phyloP scores from a whole-genome alignment of 2,888 invertebrate genomes.

The Agrochola lychnidis region DNA sequence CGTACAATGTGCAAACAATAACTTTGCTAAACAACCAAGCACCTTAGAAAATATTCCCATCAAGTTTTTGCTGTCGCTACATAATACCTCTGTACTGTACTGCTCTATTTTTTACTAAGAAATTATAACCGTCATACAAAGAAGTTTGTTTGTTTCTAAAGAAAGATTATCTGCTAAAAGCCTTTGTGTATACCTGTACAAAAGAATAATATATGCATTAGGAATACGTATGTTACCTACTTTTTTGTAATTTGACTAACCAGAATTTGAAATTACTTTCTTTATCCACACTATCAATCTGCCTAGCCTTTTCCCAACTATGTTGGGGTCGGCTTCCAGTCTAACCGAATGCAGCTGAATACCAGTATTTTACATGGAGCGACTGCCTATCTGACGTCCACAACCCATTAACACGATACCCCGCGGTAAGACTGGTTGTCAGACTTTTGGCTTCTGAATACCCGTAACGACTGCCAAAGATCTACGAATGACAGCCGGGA shows the following conservation, averaged over 20 bases:
- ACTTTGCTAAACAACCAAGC: neutral
- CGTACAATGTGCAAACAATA: constrained; percentile 5
- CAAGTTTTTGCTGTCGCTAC: neutral
- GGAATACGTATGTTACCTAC: neutral
- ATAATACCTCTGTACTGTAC: neutral
- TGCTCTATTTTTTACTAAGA: neutral
- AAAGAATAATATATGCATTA: neutral
- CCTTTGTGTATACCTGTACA: neutral
- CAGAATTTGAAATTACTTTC: neutral
- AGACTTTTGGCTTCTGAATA: no score
- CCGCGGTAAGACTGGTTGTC: no score
- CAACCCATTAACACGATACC: no score
- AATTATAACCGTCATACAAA: neutral
- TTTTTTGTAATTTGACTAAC: neutral
- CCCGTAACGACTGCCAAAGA: no score
- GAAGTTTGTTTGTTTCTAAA: neutral
- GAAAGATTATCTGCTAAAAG: neutral
- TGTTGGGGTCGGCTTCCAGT: no score
- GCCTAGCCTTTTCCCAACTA: no score
- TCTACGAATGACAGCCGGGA: no score
- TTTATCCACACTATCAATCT: neutral
- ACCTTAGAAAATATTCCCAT: neutral
- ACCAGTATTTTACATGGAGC: no score
- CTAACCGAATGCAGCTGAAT: no score
- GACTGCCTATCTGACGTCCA: no score